These are phyloP conservation scores for Mantis religiosa DNA, from an alignment of 2,888 invertebrate species.

Conservation along the genomic window DNA sequence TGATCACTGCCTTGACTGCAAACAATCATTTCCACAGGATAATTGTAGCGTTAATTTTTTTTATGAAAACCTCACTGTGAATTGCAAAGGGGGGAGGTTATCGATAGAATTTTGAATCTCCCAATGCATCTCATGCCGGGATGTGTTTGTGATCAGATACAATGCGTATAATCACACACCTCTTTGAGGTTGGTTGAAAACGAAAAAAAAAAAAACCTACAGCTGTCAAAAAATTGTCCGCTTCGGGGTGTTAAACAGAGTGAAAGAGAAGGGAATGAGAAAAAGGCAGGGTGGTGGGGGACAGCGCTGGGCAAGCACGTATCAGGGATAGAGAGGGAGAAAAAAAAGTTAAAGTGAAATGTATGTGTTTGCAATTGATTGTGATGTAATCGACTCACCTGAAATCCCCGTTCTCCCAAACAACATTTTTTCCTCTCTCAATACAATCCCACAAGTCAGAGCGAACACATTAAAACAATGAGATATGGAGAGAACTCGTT, in stretches of 20 bases:
- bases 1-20: background rate
- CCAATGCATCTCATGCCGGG: background rate
- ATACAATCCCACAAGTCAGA: background rate
- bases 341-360: slow-evolving; percentile 1
- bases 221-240: slow-evolving; percentile 26
- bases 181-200: slow-evolving; percentile 25
- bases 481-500: background rate
- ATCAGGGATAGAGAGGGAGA: background rate
- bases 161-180: background rate
- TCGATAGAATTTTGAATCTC: background rate
- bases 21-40: background rate
- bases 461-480: background rate
- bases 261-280: slow-evolving; percentile 8
- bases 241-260: slow-evolving; percentile 11
- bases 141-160: background rate
- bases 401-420: background rate
- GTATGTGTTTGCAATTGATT: slow-evolving; percentile 8
- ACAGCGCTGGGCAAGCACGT: background rate
- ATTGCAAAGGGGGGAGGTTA: background rate
- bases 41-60: background rate
- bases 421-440: slow-evolving; percentile 5
- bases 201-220: slow-evolving; percentile 16
- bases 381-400: slow-evolving; percentile 16
- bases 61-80: background rate
- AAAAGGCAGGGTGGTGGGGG: background rate